phyloP scores from a whole-genome alignment of 2,113 vertebrate genomes.

The Sciurus niger region DNA sequence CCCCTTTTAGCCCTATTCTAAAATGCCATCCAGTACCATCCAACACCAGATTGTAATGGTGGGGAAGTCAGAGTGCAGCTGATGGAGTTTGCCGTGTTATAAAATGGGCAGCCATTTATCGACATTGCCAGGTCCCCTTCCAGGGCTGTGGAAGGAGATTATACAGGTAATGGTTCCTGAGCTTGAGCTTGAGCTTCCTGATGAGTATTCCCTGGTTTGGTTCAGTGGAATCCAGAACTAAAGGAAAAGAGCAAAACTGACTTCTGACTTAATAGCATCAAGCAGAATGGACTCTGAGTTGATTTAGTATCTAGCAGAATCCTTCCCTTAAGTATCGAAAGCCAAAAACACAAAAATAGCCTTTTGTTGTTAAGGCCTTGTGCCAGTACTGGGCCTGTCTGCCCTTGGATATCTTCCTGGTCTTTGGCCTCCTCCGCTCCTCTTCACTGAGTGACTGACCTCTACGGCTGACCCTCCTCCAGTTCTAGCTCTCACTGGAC shows the following conservation, averaged over 20 bases:
- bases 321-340: constrained; percentile 31
- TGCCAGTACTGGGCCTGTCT: constrained; percentile 13
- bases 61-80: neutral
- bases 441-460: neutral
- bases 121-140: neutral
- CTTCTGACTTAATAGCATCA: constrained; percentile 2
- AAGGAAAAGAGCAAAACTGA: constrained; percentile 28
- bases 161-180: neutral
- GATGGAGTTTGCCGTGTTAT: neutral
- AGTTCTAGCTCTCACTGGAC: neutral
- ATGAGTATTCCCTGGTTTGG: neutral
- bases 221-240: neutral
- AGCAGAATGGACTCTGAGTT: constrained; percentile 2
- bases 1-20: neutral
- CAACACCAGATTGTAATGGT: neutral
- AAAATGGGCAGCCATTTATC: neutral
- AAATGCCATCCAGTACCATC: neutral
- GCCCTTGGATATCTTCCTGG: constrained; percentile 47
- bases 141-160: neutral
- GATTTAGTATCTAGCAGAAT: constrained; percentile 58
- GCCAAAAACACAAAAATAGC: constrained; percentile 57
- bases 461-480: neutral
- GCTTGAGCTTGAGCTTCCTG: neutral
- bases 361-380: constrained; percentile 21
- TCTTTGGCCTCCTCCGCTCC: neutral